A percentile compares a stretch with the other conserved stretches of the same genome.
phyloP scores from a whole-genome alignment of 2,888 invertebrate species.

The Tuberolachnus salignus region DNA sequence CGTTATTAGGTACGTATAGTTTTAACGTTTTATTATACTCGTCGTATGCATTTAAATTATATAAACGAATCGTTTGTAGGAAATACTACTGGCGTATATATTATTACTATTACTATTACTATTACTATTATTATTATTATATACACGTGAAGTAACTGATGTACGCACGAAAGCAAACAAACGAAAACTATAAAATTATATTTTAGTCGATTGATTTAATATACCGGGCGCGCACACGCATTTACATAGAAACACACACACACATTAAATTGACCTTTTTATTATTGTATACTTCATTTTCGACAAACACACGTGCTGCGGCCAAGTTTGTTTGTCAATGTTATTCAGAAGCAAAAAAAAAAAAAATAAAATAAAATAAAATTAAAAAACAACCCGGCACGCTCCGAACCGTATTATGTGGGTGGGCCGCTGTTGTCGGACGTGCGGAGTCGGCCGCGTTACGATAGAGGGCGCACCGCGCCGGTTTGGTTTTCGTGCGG shows the following conservation, averaged over 20 bases:
- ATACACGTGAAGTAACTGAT: not conserved
- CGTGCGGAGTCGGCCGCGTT: too few relatives aligned
- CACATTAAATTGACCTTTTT: slow-evolving; percentile 40
- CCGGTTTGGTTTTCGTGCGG: too few relatives aligned
- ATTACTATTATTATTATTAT: too few relatives aligned
- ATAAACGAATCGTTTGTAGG: slow-evolving; percentile 11
- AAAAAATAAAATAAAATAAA: too few relatives aligned
- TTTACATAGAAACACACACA: slow-evolving; percentile 11
- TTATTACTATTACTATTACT: too few relatives aligned
- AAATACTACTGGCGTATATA: not conserved
- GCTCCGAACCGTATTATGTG: too few relatives aligned
- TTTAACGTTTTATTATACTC: slow-evolving; percentile 9
- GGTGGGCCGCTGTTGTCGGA: too few relatives aligned
- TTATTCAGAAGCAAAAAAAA: slow-evolving; percentile 30
- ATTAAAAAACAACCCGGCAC: too few relatives aligned
- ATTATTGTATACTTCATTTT: slow-evolving; percentile 22
- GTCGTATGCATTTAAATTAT: not conserved
- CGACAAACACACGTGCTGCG: slow-evolving; percentile 27
- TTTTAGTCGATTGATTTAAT: slow-evolving; percentile 46
- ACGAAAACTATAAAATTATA: slow-evolving; percentile 35
- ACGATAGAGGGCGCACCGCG: too few relatives aligned
- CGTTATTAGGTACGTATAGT: too few relatives aligned
- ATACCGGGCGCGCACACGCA: not conserved
- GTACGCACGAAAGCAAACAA: slow-evolving; percentile 10
- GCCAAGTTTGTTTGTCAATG: slow-evolving; percentile 31